Base-by-base conservation (phyloP, 2,888 invertebrate genomes). In the Nowickia ferox region DNA sequence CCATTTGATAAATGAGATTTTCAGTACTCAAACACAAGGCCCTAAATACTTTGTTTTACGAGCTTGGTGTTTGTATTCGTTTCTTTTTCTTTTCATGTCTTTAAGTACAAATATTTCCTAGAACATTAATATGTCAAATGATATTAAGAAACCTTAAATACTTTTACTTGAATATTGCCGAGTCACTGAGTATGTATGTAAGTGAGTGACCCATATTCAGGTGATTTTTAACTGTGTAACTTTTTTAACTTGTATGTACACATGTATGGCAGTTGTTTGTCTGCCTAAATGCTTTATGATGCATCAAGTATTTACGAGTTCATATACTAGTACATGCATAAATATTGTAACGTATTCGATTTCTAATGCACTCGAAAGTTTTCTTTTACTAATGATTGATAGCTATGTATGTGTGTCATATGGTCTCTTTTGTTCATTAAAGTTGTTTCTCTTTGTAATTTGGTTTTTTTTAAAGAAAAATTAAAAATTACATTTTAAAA, bases 91-190 rank as follows among this genome's bases (percentile, higher is more conserved):
- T 38, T 59, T n/a, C 61, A 40, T 22, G 42, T 13, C 17, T 71
- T 71, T 30, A 17, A 42, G 17, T 44, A 44, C 5, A 61, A 13
- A 17, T 51, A 42, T 30, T 44, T 53, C 53, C 48, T n/a, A 69
- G 51, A 63, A 85, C 69, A 82, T 61, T 44, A 57, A 63, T 65
- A 69, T 85, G 78, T 81, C 77, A 74, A 69, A 75, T 68, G 68
- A 22, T n/a, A 57, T 77, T 8, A 53, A 63, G 61, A 55, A 69
- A 51, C 38, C 22, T 75, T 75, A 74, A 81, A 74, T 65, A 83
- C 85, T 86, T 86, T 86, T 86, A 86, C 83, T 79, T 76, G n/a
- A 85, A 79, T 71, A 66, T 82, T 75, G 78, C 69, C 78, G 69
- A 82, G 75, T 85, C 85, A 85, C 40, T 75, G 75, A 55, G 75